These are phyloP conservation scores for Nemurella pictetii DNA, from an alignment of 2,888 invertebrate genomes.

Conservation along the genomic window DNA sequence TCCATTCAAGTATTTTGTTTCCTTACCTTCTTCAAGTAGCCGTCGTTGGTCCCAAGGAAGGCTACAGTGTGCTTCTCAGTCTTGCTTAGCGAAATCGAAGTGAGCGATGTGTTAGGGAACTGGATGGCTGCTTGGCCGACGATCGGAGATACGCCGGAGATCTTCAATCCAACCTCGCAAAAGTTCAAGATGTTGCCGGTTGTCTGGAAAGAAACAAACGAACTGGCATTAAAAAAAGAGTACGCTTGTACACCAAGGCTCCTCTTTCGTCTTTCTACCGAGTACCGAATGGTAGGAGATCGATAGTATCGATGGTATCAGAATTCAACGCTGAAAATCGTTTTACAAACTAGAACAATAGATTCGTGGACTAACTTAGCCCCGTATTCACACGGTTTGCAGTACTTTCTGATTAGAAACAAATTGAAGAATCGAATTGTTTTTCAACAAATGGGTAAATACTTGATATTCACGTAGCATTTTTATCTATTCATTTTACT, in stretches of 20 bases:
- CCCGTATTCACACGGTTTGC: too few relatives aligned
- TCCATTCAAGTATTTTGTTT: neutral
- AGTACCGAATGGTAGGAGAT: too few relatives aligned
- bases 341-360: too few relatives aligned
- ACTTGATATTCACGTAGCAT: neutral
- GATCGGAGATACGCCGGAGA: slow-evolving; percentile 86
- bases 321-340: too few relatives aligned
- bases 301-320: too few relatives aligned
- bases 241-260: too few relatives aligned
- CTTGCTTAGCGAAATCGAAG: slow-evolving; percentile 83
- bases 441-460: neutral
- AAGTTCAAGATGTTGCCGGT: slow-evolving; percentile 90
- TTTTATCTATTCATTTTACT: neutral
- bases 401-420: slow-evolving; percentile 42
- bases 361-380: too few relatives aligned
- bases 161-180: slow-evolving; percentile 89
- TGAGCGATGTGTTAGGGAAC: slow-evolving; percentile 79
- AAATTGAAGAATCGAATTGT: slow-evolving; percentile 37
- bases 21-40: slow-evolving; percentile 79
- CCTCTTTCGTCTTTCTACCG: too few relatives aligned
- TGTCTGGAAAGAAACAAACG: slow-evolving; percentile 56
- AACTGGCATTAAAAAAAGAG: neutral
- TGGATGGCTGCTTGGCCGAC: slow-evolving; percentile 73
- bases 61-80: slow-evolving; percentile 92
- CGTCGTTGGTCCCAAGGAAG: slow-evolving; percentile 87